Conservation (phyloP, 2,113 vertebrate genomes). For the Hippocampus abdominalis region DNA sequence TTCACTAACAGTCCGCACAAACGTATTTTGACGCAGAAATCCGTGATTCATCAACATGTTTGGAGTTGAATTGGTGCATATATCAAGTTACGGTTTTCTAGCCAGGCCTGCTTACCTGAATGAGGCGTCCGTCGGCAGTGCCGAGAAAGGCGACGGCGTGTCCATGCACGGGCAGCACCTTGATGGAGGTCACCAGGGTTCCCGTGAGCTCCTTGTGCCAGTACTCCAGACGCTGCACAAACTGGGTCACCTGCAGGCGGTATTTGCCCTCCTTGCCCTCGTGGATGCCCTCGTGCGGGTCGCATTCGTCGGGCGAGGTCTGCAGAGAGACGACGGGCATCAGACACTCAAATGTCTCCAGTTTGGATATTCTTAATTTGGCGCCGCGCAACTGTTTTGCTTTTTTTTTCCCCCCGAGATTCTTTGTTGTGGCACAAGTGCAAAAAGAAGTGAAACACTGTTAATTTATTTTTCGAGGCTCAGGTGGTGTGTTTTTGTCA, state of each 20-base stretch:
- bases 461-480: background rate
- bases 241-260: conserved; percentile 86
- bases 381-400: no score
- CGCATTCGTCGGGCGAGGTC: conserved; percentile 86
- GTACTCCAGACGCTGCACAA: conserved; percentile 85
- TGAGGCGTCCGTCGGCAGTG: conserved; percentile 84
- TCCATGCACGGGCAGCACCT: conserved; percentile 76
- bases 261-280: conserved; percentile 75
- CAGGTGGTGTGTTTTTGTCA: background rate
- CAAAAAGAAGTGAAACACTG: background rate
- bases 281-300: conserved; percentile 72
- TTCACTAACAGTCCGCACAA: no score
- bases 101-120: conserved; percentile 76
- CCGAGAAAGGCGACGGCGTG: conserved; percentile 89
- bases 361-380: background rate
- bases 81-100: no score
- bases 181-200: conserved; percentile 86
- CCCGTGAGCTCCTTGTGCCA: conserved; percentile 85
- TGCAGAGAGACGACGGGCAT: conserved; percentile 66
- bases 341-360: background rate
- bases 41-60: no score
- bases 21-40: no score
- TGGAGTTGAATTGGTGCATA: no score
- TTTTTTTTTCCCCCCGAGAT: background rate
- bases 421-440: background rate